Evolutionary conservation across 2,888 invertebrate species (phyloP), one percentile per base, ranked within the genome.

Genomic region (Noctua fimbriata): DNA sequence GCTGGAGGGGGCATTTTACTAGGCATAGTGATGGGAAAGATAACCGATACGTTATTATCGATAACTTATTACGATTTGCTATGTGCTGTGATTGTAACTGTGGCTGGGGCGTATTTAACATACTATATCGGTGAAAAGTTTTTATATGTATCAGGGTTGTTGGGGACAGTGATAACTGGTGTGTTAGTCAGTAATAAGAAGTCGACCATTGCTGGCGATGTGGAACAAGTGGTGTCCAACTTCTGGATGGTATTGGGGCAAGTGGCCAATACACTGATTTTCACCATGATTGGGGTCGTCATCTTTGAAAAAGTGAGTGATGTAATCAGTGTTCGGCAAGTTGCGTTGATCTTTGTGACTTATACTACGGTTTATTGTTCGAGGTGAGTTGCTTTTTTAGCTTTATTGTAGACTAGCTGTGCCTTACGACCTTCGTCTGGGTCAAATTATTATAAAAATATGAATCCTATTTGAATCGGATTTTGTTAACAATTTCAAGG

Each of bases 251-350:
- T 97, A 67, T 47, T 95, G 77, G 92, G 94, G 0, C 94, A 95
- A 79, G 89, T 92, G 12, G 94, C 95, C 9, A 97, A 98, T 87
- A 97, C 97, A 0, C 90, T 97, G 21, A 96, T 98, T 63, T 98
- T 98, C 83, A 97, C 97, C 1, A 96, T 97, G 91, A 97, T 97
- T 0, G 97, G 98, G 0, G 97, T 97, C 24, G 97, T 97, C 58
- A 97, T 98, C 44, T 96, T 97, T 67, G 97, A 97, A 87, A 97
- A 94, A 82, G 93, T 97, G 28, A 95, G 95, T 65, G 93, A 96
- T 73, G 94, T 97, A 21, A 93, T 97, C 44, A 94, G 92, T 63
- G 94, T 95, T 18, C 88, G 94, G 14, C 96, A 96, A 82, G 91
- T 95, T 1, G 92, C 96, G 4, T 78, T 96, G 81, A 89, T 96